Conservation (phyloP, 2,113 vertebrate genomes). For the Channa argus region DNA sequence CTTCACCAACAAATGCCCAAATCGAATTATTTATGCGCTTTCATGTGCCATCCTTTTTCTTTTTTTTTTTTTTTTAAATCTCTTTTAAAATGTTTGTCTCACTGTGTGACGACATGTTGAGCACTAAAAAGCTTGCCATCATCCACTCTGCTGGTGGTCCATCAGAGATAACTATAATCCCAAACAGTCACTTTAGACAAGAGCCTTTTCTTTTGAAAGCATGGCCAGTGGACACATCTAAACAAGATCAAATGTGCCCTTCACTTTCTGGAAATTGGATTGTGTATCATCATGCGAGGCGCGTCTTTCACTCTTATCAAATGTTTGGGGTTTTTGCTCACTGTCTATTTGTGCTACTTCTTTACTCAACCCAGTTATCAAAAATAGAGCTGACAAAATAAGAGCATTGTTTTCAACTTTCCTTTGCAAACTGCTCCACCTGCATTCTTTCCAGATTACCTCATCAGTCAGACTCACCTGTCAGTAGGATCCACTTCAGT, state of each 20-base stretch:
- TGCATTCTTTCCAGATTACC: constrained; percentile 47
- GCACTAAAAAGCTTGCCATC: constrained; percentile 48
- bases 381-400: constrained; percentile 26
- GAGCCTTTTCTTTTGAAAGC: constrained; percentile 48
- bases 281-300: constrained; percentile 35
- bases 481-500: constrained; percentile 23
- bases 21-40: constrained; percentile 28
- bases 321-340: neutral
- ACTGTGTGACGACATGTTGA: constrained; percentile 40
- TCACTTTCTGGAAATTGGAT: constrained; percentile 55
- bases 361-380: constrained; percentile 16
- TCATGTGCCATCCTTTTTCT: constrained; percentile 20
- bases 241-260: constrained; percentile 66
- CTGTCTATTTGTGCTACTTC: constrained; percentile 32
- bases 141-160: constrained; percentile 53
- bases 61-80: neutral
- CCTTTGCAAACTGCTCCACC: constrained; percentile 25
- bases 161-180: constrained; percentile 56
- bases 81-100: constrained; percentile 22
- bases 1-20: constrained; percentile 26
- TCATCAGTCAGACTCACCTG: constrained; percentile 47
- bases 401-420: constrained; percentile 24
- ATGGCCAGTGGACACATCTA: constrained; percentile 40
- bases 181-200: constrained; percentile 62
- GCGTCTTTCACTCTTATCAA: constrained; percentile 28